These are phyloP conservation scores for Chaetoderma sp. DNA, from an alignment of 2,888 invertebrate species.

Conservation along the genomic window DNA sequence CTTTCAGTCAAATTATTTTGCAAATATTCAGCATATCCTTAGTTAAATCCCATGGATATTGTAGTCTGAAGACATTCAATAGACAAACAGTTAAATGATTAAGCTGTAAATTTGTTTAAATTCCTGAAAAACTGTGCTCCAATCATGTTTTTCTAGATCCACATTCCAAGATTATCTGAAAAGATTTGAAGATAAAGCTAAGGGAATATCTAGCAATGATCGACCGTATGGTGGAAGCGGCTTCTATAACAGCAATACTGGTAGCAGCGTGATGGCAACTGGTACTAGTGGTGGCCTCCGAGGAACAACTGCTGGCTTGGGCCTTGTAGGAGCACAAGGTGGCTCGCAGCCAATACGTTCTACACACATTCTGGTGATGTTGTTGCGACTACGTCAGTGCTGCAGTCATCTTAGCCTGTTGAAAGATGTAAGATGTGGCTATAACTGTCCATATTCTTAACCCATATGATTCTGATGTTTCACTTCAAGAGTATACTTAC, in stretches of 20 bases:
- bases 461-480: too few species aligned
- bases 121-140: too few species aligned
- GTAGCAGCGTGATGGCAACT: not conserved
- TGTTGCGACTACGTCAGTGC: conserved; percentile 87
- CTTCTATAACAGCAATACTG: conserved; percentile 30
- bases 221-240: not conserved
- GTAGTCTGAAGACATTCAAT: too few species aligned
- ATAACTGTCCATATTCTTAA: too few species aligned
- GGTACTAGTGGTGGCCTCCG: not conserved
- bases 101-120: not conserved
- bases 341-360: conserved; percentile 26
- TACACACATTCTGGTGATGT: conserved; percentile 76
- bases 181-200: conserved; percentile 59
- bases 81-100: too few species aligned
- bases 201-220: conserved; percentile 5
- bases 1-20: too few species aligned
- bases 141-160: conserved; percentile 59
- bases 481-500: too few species aligned
- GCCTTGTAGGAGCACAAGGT: not conserved
- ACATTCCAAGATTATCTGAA: conserved; percentile 64
- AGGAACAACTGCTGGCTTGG: not conserved
- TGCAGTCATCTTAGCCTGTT: conserved; percentile 91
- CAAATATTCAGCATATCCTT: too few species aligned
- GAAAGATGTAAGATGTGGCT: conserved; percentile 76
- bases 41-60: too few species aligned